These are phyloP conservation scores for Lordiphosa stackelbergi DNA, from an alignment of 1,140 invertebrate species.

Conservation along the genomic window DNA sequence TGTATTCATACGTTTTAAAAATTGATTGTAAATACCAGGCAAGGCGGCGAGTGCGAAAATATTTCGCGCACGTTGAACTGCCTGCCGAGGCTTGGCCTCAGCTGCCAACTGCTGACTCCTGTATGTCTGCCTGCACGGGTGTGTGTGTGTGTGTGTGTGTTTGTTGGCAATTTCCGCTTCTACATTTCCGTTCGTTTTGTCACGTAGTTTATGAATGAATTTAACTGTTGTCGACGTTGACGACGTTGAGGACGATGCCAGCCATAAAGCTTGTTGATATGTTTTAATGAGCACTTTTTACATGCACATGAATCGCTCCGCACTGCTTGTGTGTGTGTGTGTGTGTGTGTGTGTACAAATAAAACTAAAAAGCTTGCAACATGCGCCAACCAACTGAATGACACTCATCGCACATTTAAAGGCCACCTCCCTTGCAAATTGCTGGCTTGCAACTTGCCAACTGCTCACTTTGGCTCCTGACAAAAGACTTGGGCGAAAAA, in stretches of 20 bases:
- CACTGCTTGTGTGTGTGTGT: background rate
- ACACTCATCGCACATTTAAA: slow-evolving; percentile 59
- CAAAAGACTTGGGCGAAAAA: slow-evolving; percentile 58
- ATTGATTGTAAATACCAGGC: slow-evolving; percentile 53
- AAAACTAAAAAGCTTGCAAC: slow-evolving; percentile 58
- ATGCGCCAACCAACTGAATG: slow-evolving; percentile 44
- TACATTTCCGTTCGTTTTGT: slow-evolving; percentile 75
- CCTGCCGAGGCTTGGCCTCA: slow-evolving; percentile 8
- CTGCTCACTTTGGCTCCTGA: slow-evolving; percentile 52
- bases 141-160: slow-evolving; percentile 33
- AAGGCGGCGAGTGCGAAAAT: slow-evolving; percentile 48
- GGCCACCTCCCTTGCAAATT: slow-evolving; percentile 38
- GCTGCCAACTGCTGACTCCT: slow-evolving; percentile 15
- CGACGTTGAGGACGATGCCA: slow-evolving; percentile 26
- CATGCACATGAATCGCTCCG: slow-evolving; percentile 44
- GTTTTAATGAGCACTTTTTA: slow-evolving; percentile 73
- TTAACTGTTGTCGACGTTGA: slow-evolving; percentile 61
- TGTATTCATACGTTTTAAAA: slow-evolving; percentile 38
- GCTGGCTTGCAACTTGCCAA: slow-evolving; percentile 50
- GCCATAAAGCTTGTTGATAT: slow-evolving; percentile 73
- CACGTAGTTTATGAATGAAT: slow-evolving; percentile 75
- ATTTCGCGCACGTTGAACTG: slow-evolving; percentile 54
- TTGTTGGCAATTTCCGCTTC: slow-evolving; percentile 72
- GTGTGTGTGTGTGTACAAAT: slow-evolving; percentile 20
- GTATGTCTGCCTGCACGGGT: slow-evolving; percentile 15